Percentiles rank a stretch among this genome's conserved stretches.
Evolutionary conservation across 2,888 invertebrate genomes (phyloP).

Genomic region (Apotomis capreana): DNA sequence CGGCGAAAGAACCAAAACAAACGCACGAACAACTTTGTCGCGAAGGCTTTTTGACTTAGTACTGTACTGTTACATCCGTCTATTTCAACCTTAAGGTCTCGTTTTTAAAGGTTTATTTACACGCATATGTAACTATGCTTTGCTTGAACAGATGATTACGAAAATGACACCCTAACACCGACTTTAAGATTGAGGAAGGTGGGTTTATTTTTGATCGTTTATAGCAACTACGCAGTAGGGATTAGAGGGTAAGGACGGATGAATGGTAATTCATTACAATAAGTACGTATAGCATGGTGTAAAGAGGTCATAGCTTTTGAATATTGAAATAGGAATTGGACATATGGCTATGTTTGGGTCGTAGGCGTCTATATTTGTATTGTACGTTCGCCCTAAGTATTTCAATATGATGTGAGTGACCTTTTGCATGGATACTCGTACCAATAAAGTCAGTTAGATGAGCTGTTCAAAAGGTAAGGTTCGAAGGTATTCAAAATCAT

Average conservation of each 20-base stretch:
- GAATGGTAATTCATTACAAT: slow-evolving; percentile 40
- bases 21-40: slow-evolving; percentile 37
- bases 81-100: slow-evolving; percentile 46
- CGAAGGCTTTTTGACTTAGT: slow-evolving; percentile 42
- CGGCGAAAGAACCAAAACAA: slow-evolving; percentile 42
- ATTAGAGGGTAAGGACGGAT: slow-evolving; percentile 36
- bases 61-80: slow-evolving; percentile 23
- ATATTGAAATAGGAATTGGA: slow-evolving; percentile 35
- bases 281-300: slow-evolving; percentile 29
- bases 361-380: background rate
- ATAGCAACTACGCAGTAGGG: slow-evolving; percentile 33
- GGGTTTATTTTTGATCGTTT: slow-evolving; percentile 22
- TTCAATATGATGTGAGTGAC: no score
- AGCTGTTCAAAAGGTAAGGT: no score
- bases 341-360: slow-evolving; percentile 29
- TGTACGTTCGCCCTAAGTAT: no score
- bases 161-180: slow-evolving; percentile 23
- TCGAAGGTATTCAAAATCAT: no score
- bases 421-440: no score
- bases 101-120: slow-evolving; percentile 49
- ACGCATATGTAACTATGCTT: slow-evolving; percentile 45
- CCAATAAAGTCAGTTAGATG: no score
- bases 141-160: slow-evolving; percentile 32
- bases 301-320: slow-evolving; percentile 39
- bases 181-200: slow-evolving; percentile 9